A percentile compares a stretch with the other conserved stretches of the same genome.
phyloP scores from a whole-genome alignment of 2,888 invertebrate species.

The Aphidoletes aphidimyza region DNA sequence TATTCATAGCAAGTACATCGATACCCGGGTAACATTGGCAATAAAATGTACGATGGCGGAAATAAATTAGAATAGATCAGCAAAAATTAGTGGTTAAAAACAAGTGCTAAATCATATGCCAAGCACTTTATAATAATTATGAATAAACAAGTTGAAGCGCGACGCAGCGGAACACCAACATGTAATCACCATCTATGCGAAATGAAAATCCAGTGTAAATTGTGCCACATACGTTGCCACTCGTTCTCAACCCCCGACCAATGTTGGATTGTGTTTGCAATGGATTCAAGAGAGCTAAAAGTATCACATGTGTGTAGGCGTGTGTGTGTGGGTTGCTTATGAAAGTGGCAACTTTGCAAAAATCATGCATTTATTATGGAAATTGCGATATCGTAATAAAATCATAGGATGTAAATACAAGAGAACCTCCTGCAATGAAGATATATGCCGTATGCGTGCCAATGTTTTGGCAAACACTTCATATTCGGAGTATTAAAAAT shows the following conservation, averaged over 20 bases:
- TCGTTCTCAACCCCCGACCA: no score
- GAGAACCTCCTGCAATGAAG: conserved; percentile 43
- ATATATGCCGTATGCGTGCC: conserved; percentile 41
- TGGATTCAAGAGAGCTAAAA: no score
- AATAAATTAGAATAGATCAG: conserved; percentile 49
- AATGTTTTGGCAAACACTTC: neutral
- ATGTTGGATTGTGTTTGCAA: no score
- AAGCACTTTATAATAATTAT: conserved; percentile 49
- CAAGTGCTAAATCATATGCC: conserved; percentile 33
- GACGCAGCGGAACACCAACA: conserved; percentile 16
- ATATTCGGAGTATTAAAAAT: conserved; percentile 10
- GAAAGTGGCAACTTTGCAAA: conserved; percentile 51
- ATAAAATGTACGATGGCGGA: neutral
- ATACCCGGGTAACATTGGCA: neutral
- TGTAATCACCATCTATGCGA: neutral
- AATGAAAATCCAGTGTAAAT: neutral
- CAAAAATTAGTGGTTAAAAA: conserved; percentile 49
- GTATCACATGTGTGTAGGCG: neutral
- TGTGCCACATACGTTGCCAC: neutral
- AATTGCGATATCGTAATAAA: conserved; percentile 46
- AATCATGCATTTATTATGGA: conserved; percentile 49
- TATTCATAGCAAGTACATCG: no score
- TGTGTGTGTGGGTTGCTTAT: conserved; percentile 16
- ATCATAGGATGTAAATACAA: conserved; percentile 47
- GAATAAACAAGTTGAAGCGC: conserved; percentile 47